Conservation (phyloP, 1,140 invertebrate genomes). For the Galleria mellonella region DNA sequence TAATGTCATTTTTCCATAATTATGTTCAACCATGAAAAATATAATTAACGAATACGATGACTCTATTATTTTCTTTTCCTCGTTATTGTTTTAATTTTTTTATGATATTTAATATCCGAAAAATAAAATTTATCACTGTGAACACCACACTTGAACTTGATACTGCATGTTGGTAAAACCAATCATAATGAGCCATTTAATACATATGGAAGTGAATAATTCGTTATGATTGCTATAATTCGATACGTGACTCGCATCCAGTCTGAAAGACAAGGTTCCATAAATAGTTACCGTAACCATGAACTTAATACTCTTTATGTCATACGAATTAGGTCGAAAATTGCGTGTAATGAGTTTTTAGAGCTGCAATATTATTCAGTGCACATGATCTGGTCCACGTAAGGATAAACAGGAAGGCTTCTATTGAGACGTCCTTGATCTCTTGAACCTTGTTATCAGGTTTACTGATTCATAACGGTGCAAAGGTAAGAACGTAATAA, state of each 20-base stretch:
- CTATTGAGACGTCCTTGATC: constrained; percentile 52
- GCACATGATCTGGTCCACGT: constrained; percentile 24
- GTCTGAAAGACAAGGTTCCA: constrained; percentile 35
- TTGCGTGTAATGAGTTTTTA: constrained; percentile 16
- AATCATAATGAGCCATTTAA: constrained; percentile 19
- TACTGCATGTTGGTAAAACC: not conserved
- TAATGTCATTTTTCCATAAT: no score
- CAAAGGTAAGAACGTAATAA: not conserved
- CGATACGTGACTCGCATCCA: constrained; percentile 45
- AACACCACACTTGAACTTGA: not conserved
- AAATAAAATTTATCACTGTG: no score
- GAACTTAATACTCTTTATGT: constrained; percentile 17
- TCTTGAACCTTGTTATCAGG: constrained; percentile 27
- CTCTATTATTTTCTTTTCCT: no score
- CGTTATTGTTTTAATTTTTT: no score
- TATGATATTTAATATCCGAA: no score
- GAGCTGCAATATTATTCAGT: constrained; percentile 8
- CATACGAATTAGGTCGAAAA: constrained; percentile 12
- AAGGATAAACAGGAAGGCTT: constrained; percentile 60
- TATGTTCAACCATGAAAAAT: no score
- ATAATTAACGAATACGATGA: no score
- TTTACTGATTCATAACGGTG: not conserved
- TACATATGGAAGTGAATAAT: constrained; percentile 35
- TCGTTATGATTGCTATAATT: constrained; percentile 54
- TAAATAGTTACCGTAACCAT: constrained; percentile 9